A percentile compares a stretch with the other conserved stretches of the same genome.
phyloP scores from a whole-genome alignment of 2,113 vertebrate genomes.

The Crotalus tigris region DNA sequence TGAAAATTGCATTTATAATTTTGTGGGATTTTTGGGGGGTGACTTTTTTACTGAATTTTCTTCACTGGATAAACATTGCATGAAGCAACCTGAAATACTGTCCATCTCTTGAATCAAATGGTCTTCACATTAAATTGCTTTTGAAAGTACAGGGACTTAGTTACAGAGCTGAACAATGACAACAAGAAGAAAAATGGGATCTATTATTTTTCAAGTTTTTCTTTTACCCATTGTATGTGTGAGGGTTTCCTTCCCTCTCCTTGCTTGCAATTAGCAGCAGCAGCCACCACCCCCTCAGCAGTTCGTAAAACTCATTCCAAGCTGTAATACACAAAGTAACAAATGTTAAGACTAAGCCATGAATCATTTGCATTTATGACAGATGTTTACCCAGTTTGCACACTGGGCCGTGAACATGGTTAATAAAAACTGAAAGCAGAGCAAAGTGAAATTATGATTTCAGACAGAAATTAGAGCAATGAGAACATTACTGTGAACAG shows the following conservation, averaged over 20 bases:
- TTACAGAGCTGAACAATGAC: not conserved
- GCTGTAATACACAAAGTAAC: not conserved
- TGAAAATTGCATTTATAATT: not conserved
- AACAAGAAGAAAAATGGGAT: not conserved
- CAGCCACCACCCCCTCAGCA: not conserved
- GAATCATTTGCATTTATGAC: conserved; percentile 9
- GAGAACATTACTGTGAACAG: not conserved
- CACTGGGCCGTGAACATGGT: not conserved
- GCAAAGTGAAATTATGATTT: conserved; percentile 8
- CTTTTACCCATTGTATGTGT: not conserved
- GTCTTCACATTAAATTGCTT: not conserved
- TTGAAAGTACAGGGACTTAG: not conserved
- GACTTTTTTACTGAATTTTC: not conserved
- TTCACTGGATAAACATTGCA: not conserved
- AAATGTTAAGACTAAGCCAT: not conserved
- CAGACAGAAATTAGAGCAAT: conserved; percentile 3
- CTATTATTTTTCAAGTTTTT: not conserved
- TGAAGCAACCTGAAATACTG: not conserved
- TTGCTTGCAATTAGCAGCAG: not conserved
- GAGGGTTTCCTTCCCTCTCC: not conserved
- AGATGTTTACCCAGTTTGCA: not conserved
- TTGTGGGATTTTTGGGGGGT: not conserved
- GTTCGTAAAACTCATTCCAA: conserved; percentile 9
- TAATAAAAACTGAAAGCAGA: not conserved
- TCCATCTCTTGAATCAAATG: not conserved